These are phyloP conservation scores for Craterocephalus amniculus DNA, from an alignment of 2,797 vertebrate genomes.

Conservation along the genomic window DNA sequence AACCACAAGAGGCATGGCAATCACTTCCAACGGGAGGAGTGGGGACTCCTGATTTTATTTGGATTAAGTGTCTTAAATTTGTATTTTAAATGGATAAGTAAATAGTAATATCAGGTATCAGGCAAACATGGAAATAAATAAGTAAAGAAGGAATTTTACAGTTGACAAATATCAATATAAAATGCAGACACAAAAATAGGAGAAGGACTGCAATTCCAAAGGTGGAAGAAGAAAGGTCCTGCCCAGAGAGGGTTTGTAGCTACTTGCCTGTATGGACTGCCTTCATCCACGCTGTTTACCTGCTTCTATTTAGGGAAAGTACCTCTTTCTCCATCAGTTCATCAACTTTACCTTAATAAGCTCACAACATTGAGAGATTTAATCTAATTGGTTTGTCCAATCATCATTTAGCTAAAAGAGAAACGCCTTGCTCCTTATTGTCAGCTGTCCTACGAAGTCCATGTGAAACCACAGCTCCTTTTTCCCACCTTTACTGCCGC, in stretches of 20 bases:
- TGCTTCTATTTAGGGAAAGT: conserved; percentile 18
- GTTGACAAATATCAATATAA: conserved; percentile 17
- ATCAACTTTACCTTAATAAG: background rate
- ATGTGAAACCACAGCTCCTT: conserved; percentile 13
- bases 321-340: conserved; percentile 1
- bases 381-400: background rate
- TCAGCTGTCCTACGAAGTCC: conserved; percentile 11
- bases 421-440: background rate
- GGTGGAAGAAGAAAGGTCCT: conserved; percentile 2
- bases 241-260: conserved; percentile 1
- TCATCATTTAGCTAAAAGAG: background rate
- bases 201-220: background rate
- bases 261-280: background rate
- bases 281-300: conserved; percentile 3
- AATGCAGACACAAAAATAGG: background rate
- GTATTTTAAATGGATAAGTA: too few species aligned
- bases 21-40: too few species aligned
- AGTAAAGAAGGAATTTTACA: conserved; percentile 48
- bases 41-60: too few species aligned
- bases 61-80: too few species aligned
- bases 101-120: too few species aligned
- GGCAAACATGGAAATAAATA: too few species aligned
- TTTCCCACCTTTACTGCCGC: conserved; percentile 7
- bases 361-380: background rate
- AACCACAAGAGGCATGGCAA: conserved; percentile 31